These are phyloP conservation scores for Protonemura montana DNA, from an alignment of 2,888 invertebrate species.

Conservation along the genomic window DNA sequence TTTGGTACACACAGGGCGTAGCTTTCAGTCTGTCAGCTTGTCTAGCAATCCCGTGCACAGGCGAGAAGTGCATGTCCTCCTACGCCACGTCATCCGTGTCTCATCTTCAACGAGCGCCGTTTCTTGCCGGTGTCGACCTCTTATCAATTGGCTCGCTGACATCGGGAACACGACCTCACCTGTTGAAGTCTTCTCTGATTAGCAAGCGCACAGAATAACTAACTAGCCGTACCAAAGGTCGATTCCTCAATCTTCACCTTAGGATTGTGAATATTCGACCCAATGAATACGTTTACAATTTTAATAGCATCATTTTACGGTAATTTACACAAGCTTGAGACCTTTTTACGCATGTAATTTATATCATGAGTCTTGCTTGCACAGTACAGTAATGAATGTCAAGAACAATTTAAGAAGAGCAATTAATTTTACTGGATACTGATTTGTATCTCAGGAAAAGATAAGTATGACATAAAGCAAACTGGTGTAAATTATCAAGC, in stretches of 20 bases:
- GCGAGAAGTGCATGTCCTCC: not conserved
- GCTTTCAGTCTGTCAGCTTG: constrained; percentile 18
- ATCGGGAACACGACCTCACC: not conserved
- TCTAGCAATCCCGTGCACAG: not conserved
- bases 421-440: not conserved
- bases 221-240: not conserved
- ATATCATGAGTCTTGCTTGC: not conserved
- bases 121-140: not conserved
- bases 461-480: not conserved
- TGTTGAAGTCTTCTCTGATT: not conserved
- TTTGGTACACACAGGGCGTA: constrained; percentile 33
- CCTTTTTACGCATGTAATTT: not conserved
- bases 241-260: not conserved
- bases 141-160: not conserved
- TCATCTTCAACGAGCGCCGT: not conserved
- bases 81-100: not conserved
- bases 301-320: not conserved
- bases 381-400: not conserved
- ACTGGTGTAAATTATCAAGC: not conserved
- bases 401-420: not conserved
- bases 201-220: not conserved
- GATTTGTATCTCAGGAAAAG: not conserved
- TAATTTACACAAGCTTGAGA: not conserved
- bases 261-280: not conserved
- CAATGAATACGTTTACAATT: not conserved